phyloP scores from a whole-genome alignment of 2,888 invertebrate genomes.

The Criorhina ranunculi region DNA sequence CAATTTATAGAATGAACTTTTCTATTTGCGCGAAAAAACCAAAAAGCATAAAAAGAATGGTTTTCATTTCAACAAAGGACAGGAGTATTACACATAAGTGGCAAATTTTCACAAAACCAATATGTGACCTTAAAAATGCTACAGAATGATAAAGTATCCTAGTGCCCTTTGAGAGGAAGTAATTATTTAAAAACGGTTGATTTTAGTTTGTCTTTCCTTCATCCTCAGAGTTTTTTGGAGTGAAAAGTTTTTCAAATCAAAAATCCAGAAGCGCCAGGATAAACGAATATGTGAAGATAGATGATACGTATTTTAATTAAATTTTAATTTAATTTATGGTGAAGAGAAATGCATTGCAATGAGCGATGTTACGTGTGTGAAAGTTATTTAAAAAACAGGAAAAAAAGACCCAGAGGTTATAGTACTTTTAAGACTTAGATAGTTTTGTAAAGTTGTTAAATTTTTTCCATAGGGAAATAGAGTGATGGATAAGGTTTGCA shows the following conservation, averaged over 20 bases:
- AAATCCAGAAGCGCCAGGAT: neutral
- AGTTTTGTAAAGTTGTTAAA: too few relatives aligned
- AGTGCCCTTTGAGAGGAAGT: slow-evolving; percentile 40
- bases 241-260: neutral
- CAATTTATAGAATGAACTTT: too few relatives aligned
- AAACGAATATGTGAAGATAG: slow-evolving; percentile 26
- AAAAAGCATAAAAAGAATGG: too few relatives aligned
- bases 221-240: slow-evolving; percentile 5
- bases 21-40: too few relatives aligned
- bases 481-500: too few relatives aligned
- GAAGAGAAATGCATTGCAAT: slow-evolving; percentile 16
- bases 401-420: neutral
- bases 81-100: too few relatives aligned
- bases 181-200: slow-evolving; percentile 51
- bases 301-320: slow-evolving; percentile 41
- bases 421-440: too few relatives aligned
- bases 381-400: neutral
- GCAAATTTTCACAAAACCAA: too few relatives aligned
- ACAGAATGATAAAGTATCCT: slow-evolving; percentile 29
- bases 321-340: slow-evolving; percentile 31
- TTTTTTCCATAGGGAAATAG: too few relatives aligned
- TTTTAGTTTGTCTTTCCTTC: slow-evolving; percentile 3
- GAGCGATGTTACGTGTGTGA: neutral
- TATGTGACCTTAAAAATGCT: neutral
- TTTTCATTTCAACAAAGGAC: too few relatives aligned